Evolutionary conservation across 2,113 vertebrate species (phyloP).

Genomic region (Trematomus loennbergii): DNA sequence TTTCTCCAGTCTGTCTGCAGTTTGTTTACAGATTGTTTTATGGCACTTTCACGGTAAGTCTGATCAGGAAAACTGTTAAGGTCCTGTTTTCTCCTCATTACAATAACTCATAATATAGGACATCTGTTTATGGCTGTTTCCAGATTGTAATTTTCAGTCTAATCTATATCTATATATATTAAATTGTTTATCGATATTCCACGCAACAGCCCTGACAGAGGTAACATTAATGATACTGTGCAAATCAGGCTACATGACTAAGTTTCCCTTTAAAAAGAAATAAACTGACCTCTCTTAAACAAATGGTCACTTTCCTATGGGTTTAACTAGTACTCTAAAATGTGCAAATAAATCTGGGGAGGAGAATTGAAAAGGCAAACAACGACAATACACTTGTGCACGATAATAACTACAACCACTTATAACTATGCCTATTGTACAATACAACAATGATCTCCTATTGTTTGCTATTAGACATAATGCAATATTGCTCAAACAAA

Average conservation of each 20-base stretch:
- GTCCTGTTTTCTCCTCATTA: not conserved
- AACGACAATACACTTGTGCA: slow-evolving; percentile 76
- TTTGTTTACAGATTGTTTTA: slow-evolving; percentile 41
- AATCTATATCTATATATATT: slow-evolving; percentile 29
- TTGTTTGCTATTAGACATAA: slow-evolving; percentile 71
- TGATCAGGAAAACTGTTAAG: not conserved
- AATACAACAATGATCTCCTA: slow-evolving; percentile 75
- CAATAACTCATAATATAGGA: not conserved
- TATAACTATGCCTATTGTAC: slow-evolving; percentile 77
- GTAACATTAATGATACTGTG: slow-evolving; percentile 57
- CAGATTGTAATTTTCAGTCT: slow-evolving; percentile 8
- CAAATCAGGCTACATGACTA: slow-evolving; percentile 60
- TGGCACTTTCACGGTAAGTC: slow-evolving; percentile 46
- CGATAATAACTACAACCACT: slow-evolving; percentile 77
- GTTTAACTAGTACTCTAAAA: slow-evolving; percentile 38
- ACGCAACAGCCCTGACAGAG: slow-evolving; percentile 21
- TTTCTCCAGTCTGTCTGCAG: not conserved
- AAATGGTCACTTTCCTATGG: slow-evolving; percentile 22
- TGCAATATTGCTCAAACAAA: slow-evolving; percentile 67
- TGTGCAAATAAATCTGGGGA: slow-evolving; percentile 74
- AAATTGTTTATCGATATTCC: slow-evolving; percentile 24
- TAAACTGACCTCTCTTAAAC: slow-evolving; percentile 37
- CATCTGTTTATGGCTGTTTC: slow-evolving; percentile 38
- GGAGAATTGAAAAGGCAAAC: slow-evolving; percentile 70
- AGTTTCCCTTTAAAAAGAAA: slow-evolving; percentile 33